A percentile compares a stretch with the other conserved stretches of the same genome.
phyloP scores from a whole-genome alignment of 2,797 vertebrate genomes.

The Zonotrichia albicollis region DNA sequence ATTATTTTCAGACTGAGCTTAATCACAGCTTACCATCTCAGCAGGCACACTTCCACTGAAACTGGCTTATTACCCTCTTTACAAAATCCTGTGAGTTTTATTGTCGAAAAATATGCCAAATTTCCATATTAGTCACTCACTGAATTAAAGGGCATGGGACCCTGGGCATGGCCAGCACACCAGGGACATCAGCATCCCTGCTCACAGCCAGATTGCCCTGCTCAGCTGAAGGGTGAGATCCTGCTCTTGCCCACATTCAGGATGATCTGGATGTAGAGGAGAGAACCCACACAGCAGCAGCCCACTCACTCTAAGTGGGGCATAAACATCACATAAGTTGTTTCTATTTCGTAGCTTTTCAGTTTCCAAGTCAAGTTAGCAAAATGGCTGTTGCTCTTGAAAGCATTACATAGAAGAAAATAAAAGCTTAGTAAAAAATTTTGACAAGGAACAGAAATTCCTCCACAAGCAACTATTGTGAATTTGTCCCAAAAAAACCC shows the following conservation, averaged over 20 bases:
- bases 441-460: background rate
- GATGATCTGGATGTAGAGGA: background rate
- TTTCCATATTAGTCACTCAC: background rate
- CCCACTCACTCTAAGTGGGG: background rate
- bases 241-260: background rate
- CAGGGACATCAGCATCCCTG: background rate
- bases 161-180: fast-evolving
- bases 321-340: background rate
- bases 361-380: background rate
- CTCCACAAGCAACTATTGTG: background rate
- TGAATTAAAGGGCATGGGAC: background rate
- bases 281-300: background rate
- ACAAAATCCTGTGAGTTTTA: background rate
- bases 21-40: background rate
- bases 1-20: background rate
- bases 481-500: background rate
- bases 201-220: background rate
- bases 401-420: background rate
- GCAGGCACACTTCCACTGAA: background rate
- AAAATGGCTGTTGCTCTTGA: background rate
- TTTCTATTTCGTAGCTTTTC: background rate
- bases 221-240: background rate
- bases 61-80: background rate
- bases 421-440: background rate
- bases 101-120: background rate